A percentile compares a stretch with the other conserved stretches of the same genome.
These are phyloP conservation scores for Ptychodera flava DNA, from an alignment of 35 echinoderm and acorn worm species.

Conservation along the genomic window DNA sequence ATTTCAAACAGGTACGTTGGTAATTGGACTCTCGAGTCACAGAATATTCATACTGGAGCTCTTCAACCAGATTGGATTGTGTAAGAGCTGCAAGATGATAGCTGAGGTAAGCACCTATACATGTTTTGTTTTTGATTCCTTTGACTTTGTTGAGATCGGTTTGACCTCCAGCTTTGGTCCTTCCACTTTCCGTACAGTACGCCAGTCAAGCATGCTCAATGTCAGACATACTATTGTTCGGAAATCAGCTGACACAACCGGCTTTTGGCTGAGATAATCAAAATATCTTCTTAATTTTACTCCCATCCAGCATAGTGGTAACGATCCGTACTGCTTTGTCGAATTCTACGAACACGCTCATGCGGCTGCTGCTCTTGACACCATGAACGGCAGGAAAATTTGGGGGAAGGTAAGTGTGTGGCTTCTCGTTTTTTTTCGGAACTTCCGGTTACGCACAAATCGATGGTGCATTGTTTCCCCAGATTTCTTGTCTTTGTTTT, in stretches of 20 bases:
- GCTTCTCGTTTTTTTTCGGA: background rate
- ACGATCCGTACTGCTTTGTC: conserved; percentile 75
- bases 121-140: conserved; percentile 6
- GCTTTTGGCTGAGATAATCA: background rate
- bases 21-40: conserved; percentile 30
- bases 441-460: background rate
- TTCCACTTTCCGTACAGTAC: no score
- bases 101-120: conserved; percentile 24
- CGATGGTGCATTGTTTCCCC: background rate
- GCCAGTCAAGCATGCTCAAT: no score
- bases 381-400: conserved; percentile 55
- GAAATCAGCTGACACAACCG: background rate
- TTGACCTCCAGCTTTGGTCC: no score
- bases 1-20: conserved; percentile 43
- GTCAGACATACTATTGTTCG: background rate
- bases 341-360: conserved; percentile 40
- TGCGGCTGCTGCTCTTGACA: conserved; percentile 30
- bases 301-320: conserved; percentile 36
- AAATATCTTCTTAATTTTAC: background rate
- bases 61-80: conserved; percentile 23
- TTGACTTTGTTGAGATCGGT: no score
- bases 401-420: conserved; percentile 46
- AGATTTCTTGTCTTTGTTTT: no score
- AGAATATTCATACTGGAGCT: conserved; percentile 32
- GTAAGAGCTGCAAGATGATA: conserved; percentile 44